phyloP scores from a whole-genome alignment of 2,888 invertebrate species.

The Hirtodrosophila duncani region DNA sequence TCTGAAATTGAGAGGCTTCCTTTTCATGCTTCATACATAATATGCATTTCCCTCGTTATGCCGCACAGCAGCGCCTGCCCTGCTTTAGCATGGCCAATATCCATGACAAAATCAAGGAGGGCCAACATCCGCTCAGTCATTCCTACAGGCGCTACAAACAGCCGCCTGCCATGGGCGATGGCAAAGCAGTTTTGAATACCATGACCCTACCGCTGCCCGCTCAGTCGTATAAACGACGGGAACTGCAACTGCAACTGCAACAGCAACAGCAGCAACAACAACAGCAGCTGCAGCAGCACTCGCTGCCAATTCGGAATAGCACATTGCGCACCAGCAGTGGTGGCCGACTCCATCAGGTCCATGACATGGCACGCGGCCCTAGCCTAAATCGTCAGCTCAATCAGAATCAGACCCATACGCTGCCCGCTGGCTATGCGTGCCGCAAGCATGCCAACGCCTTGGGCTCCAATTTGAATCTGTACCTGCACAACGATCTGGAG shows the following conservation, averaged over 20 bases:
- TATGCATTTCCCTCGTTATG: background rate
- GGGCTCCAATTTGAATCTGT: slow-evolving; percentile 57
- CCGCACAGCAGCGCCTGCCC: slow-evolving; percentile 66
- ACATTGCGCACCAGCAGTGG: slow-evolving; percentile 26
- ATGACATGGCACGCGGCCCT: slow-evolving; percentile 35
- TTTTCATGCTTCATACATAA: background rate
- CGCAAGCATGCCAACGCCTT: slow-evolving; percentile 65
- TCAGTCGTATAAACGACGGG: too few relatives aligned
- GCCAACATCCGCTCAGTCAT: slow-evolving; percentile 46
- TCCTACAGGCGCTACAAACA: slow-evolving; percentile 69
- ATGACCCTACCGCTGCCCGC: too few relatives aligned
- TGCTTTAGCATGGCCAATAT: slow-evolving; percentile 73
- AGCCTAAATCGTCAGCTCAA: background rate
- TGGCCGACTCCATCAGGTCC: slow-evolving; percentile 50
- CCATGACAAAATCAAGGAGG: slow-evolving; percentile 72
- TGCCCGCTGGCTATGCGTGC: slow-evolving; percentile 53
- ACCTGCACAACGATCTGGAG: slow-evolving; percentile 60
- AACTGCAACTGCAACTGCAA: too few relatives aligned
- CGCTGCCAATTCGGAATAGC: slow-evolving; percentile 23
- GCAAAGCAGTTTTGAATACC: too few relatives aligned
- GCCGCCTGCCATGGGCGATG: slow-evolving; percentile 25
- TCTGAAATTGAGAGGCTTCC: too few relatives aligned
- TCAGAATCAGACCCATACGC: slow-evolving; percentile 51
- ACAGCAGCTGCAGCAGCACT: background rate
- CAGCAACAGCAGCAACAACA: slow-evolving; percentile 7